These are phyloP conservation scores for Tetrax tetrax DNA, from an alignment of 2,113 vertebrate genomes.

Conservation along the genomic window DNA sequence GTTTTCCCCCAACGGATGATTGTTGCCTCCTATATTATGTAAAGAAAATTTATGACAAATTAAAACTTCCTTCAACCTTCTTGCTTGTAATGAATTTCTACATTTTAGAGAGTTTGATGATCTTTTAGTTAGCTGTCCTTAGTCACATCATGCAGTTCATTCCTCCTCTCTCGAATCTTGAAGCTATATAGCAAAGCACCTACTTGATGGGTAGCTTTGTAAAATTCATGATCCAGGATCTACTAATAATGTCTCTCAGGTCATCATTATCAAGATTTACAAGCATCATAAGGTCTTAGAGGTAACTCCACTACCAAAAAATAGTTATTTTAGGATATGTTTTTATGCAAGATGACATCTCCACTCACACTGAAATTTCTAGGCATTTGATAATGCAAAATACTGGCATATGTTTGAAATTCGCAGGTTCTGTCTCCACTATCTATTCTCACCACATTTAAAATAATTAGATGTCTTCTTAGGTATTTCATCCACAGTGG, in stretches of 20 bases:
- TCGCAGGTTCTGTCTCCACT: not conserved
- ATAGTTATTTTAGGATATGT: not conserved
- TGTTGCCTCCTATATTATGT: not conserved
- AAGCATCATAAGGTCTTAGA: constrained; percentile 8
- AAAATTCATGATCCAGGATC: constrained; percentile 45
- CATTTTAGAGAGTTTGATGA: constrained; percentile 23
- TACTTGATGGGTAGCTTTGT: constrained; percentile 23
- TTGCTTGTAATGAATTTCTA: not conserved
- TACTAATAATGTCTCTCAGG: constrained; percentile 44
- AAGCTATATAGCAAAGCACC: constrained; percentile 7
- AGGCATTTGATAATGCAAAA: not conserved
- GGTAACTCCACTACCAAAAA: not conserved
- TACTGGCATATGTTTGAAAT: not conserved
- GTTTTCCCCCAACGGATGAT: not conserved
- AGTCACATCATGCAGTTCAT: constrained; percentile 3
- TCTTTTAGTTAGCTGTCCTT: constrained; percentile 28
- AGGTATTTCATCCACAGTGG: not conserved
- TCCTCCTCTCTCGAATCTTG: not conserved
- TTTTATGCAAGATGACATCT: not conserved
- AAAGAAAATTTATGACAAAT: constrained; percentile 26
- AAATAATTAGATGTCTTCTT: not conserved
- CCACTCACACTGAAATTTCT: not conserved
- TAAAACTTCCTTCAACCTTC: not conserved
- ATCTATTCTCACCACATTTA: not conserved
- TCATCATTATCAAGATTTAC: constrained; percentile 61